Conservation (phyloP, 2,797 vertebrate species). For the Ptychobarbus kaznakovi region DNA sequence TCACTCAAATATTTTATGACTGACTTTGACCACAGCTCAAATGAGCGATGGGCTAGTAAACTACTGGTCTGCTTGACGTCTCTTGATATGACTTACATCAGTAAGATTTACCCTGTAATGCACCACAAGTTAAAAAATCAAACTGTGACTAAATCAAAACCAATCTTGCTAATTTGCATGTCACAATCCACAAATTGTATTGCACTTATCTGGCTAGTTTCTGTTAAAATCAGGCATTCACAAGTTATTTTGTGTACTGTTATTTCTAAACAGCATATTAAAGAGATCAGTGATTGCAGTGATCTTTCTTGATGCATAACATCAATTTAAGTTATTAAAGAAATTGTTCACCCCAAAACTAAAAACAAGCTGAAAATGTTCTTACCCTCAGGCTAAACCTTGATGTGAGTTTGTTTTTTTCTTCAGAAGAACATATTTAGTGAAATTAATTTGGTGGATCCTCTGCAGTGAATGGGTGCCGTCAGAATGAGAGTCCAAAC, state of each 20-base stretch:
- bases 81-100: not conserved
- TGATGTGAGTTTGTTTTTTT: not conserved
- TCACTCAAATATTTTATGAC: conserved; percentile 24
- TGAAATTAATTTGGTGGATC: not conserved
- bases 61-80: not conserved
- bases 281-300: not conserved
- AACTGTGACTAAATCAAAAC: not conserved
- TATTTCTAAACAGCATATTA: not conserved
- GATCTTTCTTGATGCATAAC: not conserved
- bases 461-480: not conserved
- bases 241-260: not conserved
- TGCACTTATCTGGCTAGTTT: not conserved
- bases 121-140: not conserved
- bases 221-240: not conserved
- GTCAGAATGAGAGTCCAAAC: not conserved
- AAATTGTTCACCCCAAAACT: not conserved
- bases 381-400: not conserved
- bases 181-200: not conserved
- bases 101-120: not conserved
- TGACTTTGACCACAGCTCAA: not conserved
- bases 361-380: not conserved
- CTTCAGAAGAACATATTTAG: not conserved
- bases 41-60: not conserved
- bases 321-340: not conserved
- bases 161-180: too few relatives aligned